Percentiles rank a stretch among this genome's conserved stretches.
phyloP scores from a whole-genome alignment of 2,888 invertebrate species.

The Xestia xanthographa region DNA sequence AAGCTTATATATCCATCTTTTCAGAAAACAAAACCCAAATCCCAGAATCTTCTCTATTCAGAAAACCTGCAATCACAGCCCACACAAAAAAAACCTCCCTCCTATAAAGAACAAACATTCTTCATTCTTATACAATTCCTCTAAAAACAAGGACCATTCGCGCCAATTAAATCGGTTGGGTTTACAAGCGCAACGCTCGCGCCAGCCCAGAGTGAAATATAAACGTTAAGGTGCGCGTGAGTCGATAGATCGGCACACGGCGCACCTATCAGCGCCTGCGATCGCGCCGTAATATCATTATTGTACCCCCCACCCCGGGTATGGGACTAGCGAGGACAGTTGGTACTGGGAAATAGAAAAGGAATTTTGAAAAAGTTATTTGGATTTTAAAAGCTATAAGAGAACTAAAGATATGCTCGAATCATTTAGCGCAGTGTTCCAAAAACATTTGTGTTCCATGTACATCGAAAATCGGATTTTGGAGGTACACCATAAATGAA shows the following conservation, averaged over 20 bases:
- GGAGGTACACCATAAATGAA: too few species aligned
- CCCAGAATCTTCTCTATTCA: not conserved
- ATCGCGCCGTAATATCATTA: constrained; percentile 82
- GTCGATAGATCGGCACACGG: constrained; percentile 71
- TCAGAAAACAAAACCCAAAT: not conserved
- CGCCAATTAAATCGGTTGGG: constrained; percentile 84
- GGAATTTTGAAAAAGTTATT: not conserved
- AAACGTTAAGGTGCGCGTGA: constrained; percentile 73
- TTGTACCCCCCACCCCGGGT: constrained; percentile 75
- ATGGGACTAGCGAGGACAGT: constrained; percentile 55
- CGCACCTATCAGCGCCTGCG: constrained; percentile 62
- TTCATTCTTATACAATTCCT: constrained; percentile 60
- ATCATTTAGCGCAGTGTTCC: not conserved
- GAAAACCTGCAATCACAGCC: constrained; percentile 2
- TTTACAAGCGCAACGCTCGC: constrained; percentile 82
- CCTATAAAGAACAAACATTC: constrained; percentile 50
- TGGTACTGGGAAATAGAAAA: not conserved
- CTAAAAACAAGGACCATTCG: constrained; percentile 73
- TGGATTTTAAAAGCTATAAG: not conserved
- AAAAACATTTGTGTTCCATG: too few species aligned
- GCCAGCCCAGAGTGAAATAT: constrained; percentile 77
- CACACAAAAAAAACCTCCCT: not conserved
- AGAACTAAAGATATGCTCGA: not conserved
- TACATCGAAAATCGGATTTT: too few species aligned
- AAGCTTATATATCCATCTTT: not conserved